Evolutionary conservation across 2,113 vertebrate species (phyloP).

Genomic region (Phyllostomus discolor): DNA sequence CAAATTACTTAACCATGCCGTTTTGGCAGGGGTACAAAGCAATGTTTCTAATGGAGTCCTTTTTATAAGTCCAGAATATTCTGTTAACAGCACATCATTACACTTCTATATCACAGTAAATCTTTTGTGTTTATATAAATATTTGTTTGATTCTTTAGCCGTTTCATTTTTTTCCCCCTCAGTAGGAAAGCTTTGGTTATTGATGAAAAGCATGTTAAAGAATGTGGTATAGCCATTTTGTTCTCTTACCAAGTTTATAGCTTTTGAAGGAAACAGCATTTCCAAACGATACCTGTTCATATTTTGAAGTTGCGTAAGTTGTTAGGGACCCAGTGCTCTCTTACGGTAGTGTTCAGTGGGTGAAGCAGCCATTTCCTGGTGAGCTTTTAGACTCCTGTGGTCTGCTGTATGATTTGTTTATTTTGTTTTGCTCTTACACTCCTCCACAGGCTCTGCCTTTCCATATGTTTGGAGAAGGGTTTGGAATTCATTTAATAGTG

Average conservation of each 20-base stretch:
- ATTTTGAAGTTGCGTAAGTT: not conserved
- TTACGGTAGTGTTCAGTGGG: not conserved
- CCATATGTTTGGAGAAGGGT: slow-evolving; percentile 11
- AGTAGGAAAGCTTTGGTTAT: not conserved
- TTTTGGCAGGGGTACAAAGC: slow-evolving; percentile 52
- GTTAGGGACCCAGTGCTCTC: not conserved
- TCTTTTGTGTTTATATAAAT: slow-evolving; percentile 7
- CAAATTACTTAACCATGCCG: slow-evolving; percentile 2
- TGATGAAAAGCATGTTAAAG: not conserved
- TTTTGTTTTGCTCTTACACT: slow-evolving; percentile 32
- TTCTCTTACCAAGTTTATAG: not conserved
- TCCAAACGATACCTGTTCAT: slow-evolving; percentile 9
- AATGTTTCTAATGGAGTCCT: slow-evolving; percentile 26
- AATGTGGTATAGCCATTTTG: not conserved
- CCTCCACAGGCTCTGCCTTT: not conserved
- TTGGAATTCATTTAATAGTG: not conserved
- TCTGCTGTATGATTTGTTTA: slow-evolving; percentile 23
- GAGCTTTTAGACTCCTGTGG: not conserved
- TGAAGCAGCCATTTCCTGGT: not conserved
- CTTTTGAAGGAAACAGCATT: slow-evolving; percentile 34
- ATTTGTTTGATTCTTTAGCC: not conserved
- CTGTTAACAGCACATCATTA: slow-evolving; percentile 30
- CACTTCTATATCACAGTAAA: slow-evolving; percentile 23
- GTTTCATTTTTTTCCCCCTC: not conserved
- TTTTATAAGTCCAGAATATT: slow-evolving; percentile 48